These are phyloP conservation scores for Hirtodrosophila duncani DNA, from an alignment of 2,888 invertebrate genomes.

Conservation along the genomic window DNA sequence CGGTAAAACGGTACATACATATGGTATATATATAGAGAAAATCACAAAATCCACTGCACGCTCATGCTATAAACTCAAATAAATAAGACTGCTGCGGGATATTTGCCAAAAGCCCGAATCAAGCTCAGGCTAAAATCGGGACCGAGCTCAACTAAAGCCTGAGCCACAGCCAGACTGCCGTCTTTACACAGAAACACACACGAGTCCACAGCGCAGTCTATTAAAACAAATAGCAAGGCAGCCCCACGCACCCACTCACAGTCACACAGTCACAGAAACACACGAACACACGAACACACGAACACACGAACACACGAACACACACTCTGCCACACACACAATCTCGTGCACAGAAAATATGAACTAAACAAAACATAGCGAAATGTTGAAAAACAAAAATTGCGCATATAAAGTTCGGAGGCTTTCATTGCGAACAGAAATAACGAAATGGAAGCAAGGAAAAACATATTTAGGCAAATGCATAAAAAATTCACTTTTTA, in stretches of 20 bases:
- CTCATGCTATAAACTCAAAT: conserved; percentile 60
- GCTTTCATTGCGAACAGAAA: conserved; percentile 5
- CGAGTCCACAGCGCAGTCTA: conserved; percentile 46
- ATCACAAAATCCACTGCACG: conserved; percentile 63
- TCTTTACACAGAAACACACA: conserved; percentile 3
- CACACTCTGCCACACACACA: conserved; percentile 4
- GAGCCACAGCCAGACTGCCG: conserved; percentile 15
- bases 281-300: conserved; percentile 3
- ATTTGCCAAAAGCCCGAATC: conserved; percentile 57
- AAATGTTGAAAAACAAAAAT: conserved; percentile 17
- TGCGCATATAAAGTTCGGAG: conserved; percentile 32
- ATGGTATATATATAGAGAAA: conserved; percentile 53
- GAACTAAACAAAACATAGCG: conserved; percentile 32
- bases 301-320: background rate
- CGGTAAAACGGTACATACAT: no score
- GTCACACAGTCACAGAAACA: no score
- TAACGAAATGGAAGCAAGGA: conserved; percentile 20
- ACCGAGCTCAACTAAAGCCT: conserved; percentile 15
- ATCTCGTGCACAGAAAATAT: conserved; percentile 44
- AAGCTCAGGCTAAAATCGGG: conserved; percentile 21
- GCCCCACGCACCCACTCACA: background rate
- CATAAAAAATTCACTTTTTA: conserved; percentile 62
- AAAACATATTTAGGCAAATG: conserved; percentile 55
- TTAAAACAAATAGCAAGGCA: conserved; percentile 64
- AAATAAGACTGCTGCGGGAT: conserved; percentile 61